These are phyloP conservation scores for Carcharodon carcharias DNA, from an alignment of 2,797 vertebrate genomes.

Conservation along the genomic window DNA sequence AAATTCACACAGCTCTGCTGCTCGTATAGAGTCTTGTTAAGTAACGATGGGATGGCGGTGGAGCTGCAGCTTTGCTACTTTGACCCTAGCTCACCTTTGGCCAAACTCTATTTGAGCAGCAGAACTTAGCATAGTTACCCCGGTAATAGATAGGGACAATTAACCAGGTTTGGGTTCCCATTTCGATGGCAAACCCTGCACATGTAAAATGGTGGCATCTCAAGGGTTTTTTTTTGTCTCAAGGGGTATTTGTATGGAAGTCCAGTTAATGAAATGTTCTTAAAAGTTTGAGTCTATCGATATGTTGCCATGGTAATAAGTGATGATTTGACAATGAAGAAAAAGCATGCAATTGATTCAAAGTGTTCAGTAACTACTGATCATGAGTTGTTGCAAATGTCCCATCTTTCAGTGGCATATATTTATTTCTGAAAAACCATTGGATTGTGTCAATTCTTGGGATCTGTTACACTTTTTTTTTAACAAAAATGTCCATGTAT, in stretches of 20 bases:
- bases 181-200: too few species aligned
- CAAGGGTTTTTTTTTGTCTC: not conserved
- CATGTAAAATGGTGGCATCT: not conserved
- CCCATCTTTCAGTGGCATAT: not conserved
- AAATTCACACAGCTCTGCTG: not conserved
- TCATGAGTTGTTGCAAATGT: not conserved
- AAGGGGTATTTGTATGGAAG: not conserved
- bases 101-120: too few species aligned
- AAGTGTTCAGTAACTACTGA: not conserved
- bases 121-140: not conserved
- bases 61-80: not conserved
- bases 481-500: not conserved
- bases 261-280: not conserved
- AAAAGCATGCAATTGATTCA: not conserved
- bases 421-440: slow-evolving; percentile 17
- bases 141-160: not conserved
- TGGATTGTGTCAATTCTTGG: not conserved
- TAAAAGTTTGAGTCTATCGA: too few species aligned
- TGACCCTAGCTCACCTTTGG: not conserved
- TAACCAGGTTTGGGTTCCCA: not conserved
- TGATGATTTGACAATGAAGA: not conserved
- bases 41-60: not conserved
- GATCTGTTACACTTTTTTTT: not conserved
- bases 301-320: not conserved
- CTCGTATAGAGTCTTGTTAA: not conserved